Evolutionary conservation across 2,888 invertebrate species (phyloP), one percentile per base, ranked within the genome.

Genomic region (Drosophila differens): DNA sequence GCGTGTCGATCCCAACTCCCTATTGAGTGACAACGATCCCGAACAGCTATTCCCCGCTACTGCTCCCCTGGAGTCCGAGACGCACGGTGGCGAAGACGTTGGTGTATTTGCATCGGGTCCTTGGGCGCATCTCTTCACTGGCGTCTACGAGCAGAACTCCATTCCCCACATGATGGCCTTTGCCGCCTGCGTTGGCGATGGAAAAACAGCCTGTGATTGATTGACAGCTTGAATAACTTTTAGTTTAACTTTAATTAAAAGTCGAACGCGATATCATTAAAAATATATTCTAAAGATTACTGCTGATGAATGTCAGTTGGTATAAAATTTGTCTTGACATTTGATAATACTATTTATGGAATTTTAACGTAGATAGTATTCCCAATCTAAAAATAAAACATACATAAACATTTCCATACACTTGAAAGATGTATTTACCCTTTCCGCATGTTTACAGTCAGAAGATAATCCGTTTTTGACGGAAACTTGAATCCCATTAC

Each of bases 1-100:
- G 32, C 92, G 93, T 5, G 53, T 85, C 1, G 85, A 93, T 87
- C 92, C 92, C 2, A 63, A 61, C 3, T 10, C 58, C 0, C 53
- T 79, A 14, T 61, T 75, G 0, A 61, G 60, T 0, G 72, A 73
- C 0, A 52, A 74, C 1, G 67, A 86, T 22, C 7, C 7, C 0
- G 60, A 22, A 5, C 89, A 90, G 54, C 41, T 94, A 0, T 96
- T 95, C 85, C 96, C 96, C 0, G 93, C 96, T 0, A 93, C 95
- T 0, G 95, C 95, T 4, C 92, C 93, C 0, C 41, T 89, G 19
- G 65, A 72, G 4, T 77, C 78, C 3, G 96, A 96, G 89, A 96
- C 96, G 0, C 97, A 97, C 81, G 96, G 96, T 0, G 96, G 96
- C 0, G 97, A 97, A 79, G 97, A 97, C 91, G 97, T 97, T 0